Base-by-base conservation (phyloP, 2,113 vertebrate species). In the Eudyptes chrysolophus region DNA sequence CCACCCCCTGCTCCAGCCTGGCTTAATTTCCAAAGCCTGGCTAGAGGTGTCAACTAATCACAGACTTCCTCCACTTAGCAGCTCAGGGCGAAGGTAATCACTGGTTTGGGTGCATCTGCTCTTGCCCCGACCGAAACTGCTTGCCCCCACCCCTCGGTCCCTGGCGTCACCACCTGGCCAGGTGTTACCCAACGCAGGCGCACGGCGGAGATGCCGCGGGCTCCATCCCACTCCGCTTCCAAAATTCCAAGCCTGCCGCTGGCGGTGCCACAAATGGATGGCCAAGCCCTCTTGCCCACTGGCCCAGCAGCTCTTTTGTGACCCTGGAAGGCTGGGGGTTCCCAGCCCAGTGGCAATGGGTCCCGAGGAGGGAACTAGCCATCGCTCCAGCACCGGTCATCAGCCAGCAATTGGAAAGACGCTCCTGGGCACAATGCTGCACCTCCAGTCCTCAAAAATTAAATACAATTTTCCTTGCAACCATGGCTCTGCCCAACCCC, bases 61-160 rank as follows among this genome's bases (percentile, higher is more conserved):
- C 94, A 95, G 87, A 96, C 85, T 96, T 98, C 97, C 96, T 96
- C 94, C 95, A 94, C 96, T 97, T 96, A 96, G 90, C 97, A 97
- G 94, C 90, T 94, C 94, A 94, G 83, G 55, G 91, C 3, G 34
- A 85, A 83, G 84, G 86, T 95, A 96, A 97, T 96, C 95, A 97
- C 90, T 77, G 83, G 93, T 95, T 96, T 96, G 96, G 89, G 68
- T 75, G 55, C 89, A 69, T 84, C 81, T 89, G 84, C 95, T 94
- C 95, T 84, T 94, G 95, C 87, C 96, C 92, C 34, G 95, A 95
- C 95, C 94, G 95, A 98, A 97, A 97, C 95, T 97, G 49, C 82
- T 95, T 92, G 84, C 94, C 93, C 94, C 92, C 91, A 94, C 93
- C 94, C 93, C 93, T 77, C 3, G 32, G 82, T 89, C 72, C 93